Evolutionary conservation across 2,113 vertebrate genomes (phyloP).

Genomic region (Saguinus midas): DNA sequence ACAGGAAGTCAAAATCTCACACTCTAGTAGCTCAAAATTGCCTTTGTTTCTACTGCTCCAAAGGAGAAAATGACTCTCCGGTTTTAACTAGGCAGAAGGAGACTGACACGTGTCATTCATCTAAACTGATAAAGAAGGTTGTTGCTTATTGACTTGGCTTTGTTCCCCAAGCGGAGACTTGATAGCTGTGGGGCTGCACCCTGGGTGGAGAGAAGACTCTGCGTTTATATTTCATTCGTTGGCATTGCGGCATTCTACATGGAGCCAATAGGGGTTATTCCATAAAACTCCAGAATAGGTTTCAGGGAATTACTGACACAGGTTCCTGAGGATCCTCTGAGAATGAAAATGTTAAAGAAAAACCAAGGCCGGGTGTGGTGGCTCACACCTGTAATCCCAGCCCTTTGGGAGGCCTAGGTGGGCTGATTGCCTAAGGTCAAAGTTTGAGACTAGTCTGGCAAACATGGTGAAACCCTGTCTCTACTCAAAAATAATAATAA

Average conservation of each 20-base stretch:
- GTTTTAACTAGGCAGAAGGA: neutral
- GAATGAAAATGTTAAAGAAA: neutral
- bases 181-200: too few species aligned
- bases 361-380: too few species aligned
- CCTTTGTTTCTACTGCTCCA: neutral
- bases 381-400: too few species aligned
- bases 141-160: neutral
- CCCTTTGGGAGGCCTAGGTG: too few species aligned
- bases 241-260: fast-evolving
- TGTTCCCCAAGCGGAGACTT: neutral
- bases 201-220: neutral
- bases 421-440: too few species aligned
- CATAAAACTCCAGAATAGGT: neutral
- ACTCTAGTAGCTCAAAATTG: neutral
- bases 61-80: neutral
- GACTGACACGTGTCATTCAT: neutral
- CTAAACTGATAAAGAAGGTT: neutral
- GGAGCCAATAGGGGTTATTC: neutral
- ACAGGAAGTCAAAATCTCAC: neutral
- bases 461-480: too few species aligned
- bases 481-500: too few species aligned
- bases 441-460: too few species aligned
- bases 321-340: neutral
- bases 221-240: neutral
- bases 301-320: neutral